phyloP scores from a whole-genome alignment of 2,113 vertebrate species.

The Tachycineta bicolor region DNA sequence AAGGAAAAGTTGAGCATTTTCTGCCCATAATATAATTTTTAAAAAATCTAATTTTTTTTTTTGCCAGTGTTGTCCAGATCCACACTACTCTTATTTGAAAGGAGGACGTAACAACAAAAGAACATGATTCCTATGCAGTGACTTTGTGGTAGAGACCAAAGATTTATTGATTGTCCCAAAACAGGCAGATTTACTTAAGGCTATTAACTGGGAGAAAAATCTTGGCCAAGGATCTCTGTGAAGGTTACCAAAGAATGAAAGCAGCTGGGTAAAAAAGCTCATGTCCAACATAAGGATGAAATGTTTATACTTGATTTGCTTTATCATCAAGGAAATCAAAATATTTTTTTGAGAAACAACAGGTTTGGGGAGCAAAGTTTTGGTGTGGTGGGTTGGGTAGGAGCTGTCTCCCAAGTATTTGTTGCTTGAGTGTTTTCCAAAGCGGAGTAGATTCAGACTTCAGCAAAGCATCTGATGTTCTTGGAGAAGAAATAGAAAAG shows the following conservation, averaged over 20 bases:
- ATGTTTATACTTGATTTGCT: neutral
- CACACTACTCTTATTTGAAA: neutral
- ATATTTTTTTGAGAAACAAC: neutral
- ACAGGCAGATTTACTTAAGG: neutral
- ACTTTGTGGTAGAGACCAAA: neutral
- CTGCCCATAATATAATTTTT: neutral
- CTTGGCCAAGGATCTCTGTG: neutral
- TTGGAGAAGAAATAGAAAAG: neutral
- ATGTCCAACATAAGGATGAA: fast-evolving
- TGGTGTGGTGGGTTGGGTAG: neutral
- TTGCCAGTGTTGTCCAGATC: neutral
- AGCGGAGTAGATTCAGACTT: neutral
- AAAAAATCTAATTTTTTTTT: neutral
- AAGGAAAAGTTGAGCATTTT: neutral
- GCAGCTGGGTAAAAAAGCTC: neutral
- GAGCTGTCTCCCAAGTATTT: neutral
- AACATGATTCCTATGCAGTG: fast-evolving
- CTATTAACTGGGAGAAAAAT: neutral
- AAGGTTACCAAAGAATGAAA: neutral
- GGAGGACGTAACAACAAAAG: neutral
- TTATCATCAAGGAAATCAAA: neutral
- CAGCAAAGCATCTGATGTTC: fast-evolving
- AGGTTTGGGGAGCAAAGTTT: neutral
- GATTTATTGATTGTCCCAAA: neutral
- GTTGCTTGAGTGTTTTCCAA: neutral